Percentiles rank a stretch among this genome's conserved stretches.
phyloP scores from a whole-genome alignment of 1,140 invertebrate genomes.

The Phenacoccus solenopsis region DNA sequence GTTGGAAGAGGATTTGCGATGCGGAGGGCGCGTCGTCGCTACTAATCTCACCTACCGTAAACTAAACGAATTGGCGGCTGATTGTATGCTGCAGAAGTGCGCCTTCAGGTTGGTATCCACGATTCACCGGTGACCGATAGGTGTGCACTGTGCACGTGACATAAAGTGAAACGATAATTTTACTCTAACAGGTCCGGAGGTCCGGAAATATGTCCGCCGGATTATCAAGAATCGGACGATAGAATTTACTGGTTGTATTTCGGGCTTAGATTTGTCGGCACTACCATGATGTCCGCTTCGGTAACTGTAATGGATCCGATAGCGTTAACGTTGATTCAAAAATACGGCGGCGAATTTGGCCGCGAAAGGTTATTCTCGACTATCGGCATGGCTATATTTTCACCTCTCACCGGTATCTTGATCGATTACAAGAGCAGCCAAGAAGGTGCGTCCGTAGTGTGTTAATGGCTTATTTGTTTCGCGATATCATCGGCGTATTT shows the following conservation, averaged over 20 bases:
- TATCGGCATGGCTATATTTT: constrained; percentile 65
- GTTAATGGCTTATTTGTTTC: too few relatives aligned
- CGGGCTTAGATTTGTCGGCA: constrained; percentile 54
- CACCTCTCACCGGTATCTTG: constrained; percentile 60
- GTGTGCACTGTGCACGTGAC: not conserved
- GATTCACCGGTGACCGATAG: not conserved
- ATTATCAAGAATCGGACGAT: constrained; percentile 56
- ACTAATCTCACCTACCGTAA: constrained; percentile 45
- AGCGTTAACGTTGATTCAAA: constrained; percentile 62
- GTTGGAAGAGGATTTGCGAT: constrained; percentile 53
- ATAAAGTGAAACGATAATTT: constrained; percentile 17
- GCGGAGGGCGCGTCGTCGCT: constrained; percentile 48
- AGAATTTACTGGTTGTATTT: constrained; percentile 69
- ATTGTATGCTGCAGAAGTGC: constrained; percentile 59
- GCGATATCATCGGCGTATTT: too few relatives aligned
- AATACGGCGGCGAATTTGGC: constrained; percentile 65
- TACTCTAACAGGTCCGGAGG: constrained; percentile 40
- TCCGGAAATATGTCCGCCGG: constrained; percentile 56
- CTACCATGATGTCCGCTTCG: constrained; percentile 56
- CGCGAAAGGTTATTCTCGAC: constrained; percentile 63
- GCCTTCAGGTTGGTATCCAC: constrained; percentile 42
- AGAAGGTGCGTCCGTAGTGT: constrained; percentile 34
- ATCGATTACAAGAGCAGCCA: constrained; percentile 49
- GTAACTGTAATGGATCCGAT: constrained; percentile 73
- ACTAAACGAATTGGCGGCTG: constrained; percentile 40